Percentiles rank a stretch among this genome's conserved stretches.
Evolutionary conservation across 2,113 vertebrate genomes (phyloP).

Genomic region (Rhinoderma darwinii): DNA sequence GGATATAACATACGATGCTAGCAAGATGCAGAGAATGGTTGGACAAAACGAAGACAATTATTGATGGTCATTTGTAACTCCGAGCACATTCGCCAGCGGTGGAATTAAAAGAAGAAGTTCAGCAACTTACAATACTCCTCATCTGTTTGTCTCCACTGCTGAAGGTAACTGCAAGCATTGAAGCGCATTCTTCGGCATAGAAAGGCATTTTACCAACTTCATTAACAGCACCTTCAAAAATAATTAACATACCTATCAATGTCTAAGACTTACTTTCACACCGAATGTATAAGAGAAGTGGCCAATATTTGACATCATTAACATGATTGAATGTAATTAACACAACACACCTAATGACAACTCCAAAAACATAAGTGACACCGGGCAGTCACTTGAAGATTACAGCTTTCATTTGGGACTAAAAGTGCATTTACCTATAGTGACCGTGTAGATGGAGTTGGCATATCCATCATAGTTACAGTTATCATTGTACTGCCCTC

Average conservation of each 20-base stretch:
- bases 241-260: background rate
- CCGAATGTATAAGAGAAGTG: too few species aligned
- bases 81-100: too few species aligned
- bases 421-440: slow-evolving; percentile 79
- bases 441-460: slow-evolving; percentile 98
- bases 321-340: too few species aligned
- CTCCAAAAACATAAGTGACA: background rate
- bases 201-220: slow-evolving; percentile 91
- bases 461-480: slow-evolving; percentile 98
- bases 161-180: slow-evolving; percentile 96
- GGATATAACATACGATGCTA: too few species aligned
- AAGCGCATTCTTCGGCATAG: slow-evolving; percentile 94
- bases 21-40: too few species aligned
- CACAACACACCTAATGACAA: background rate
- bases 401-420: background rate
- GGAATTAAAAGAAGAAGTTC: background rate
- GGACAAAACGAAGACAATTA: too few species aligned
- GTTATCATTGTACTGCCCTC: slow-evolving; percentile 91
- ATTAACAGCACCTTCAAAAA: slow-evolving; percentile 85
- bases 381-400: background rate
- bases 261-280: too few species aligned
- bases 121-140: slow-evolving; percentile 88
- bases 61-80: too few species aligned
- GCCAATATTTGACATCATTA: too few species aligned
- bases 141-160: slow-evolving; percentile 86